A percentile compares a stretch with the other conserved stretches of the same genome.
Conservation (phyloP, 2,113 vertebrate genomes). For the Romanogobio albipinnatus region DNA sequence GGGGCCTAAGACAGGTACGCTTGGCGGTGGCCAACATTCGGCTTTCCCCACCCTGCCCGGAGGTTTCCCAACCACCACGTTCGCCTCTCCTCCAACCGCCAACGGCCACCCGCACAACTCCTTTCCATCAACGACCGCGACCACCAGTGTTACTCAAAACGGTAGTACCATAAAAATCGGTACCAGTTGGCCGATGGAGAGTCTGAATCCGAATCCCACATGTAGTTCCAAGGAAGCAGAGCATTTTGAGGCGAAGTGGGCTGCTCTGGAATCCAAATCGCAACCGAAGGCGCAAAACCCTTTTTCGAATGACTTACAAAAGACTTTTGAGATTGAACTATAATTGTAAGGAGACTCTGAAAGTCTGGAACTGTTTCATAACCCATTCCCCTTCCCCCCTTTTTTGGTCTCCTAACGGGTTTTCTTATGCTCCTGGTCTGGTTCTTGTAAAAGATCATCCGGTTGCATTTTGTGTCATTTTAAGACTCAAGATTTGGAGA, state of each 20-base stretch:
- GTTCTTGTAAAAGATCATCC: conserved; percentile 22
- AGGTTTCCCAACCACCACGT: conserved; percentile 66
- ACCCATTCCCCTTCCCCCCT: conserved; percentile 57
- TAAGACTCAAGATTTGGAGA: conserved; percentile 20
- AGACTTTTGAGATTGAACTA: conserved; percentile 92
- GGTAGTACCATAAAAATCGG: conserved; percentile 61
- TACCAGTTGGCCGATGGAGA: conserved; percentile 81
- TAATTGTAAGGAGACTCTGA: conserved; percentile 66
- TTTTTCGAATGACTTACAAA: conserved; percentile 88
- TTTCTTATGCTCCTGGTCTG: conserved; percentile 22
- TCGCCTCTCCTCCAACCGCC: conserved; percentile 62
- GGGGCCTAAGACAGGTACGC: conserved; percentile 72
- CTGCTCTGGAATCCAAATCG: conserved; percentile 83
- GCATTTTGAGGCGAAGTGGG: conserved; percentile 92
- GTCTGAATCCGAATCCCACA: conserved; percentile 66
- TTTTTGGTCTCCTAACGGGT: conserved; percentile 51
- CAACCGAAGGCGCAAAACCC: conserved; percentile 80
- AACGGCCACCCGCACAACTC: conserved; percentile 68
- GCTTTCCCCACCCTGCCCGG: conserved; percentile 60
- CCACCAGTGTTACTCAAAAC: conserved; percentile 70
- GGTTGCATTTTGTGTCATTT: conserved; percentile 38
- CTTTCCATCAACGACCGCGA: conserved; percentile 15
- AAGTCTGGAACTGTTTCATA: conserved; percentile 45
- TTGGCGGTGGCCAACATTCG: conserved; percentile 59
- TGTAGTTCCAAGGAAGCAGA: conserved; percentile 77